Evolutionary conservation across 2,797 vertebrate species (phyloP).

Genomic region (Acipenser ruthenus): DNA sequence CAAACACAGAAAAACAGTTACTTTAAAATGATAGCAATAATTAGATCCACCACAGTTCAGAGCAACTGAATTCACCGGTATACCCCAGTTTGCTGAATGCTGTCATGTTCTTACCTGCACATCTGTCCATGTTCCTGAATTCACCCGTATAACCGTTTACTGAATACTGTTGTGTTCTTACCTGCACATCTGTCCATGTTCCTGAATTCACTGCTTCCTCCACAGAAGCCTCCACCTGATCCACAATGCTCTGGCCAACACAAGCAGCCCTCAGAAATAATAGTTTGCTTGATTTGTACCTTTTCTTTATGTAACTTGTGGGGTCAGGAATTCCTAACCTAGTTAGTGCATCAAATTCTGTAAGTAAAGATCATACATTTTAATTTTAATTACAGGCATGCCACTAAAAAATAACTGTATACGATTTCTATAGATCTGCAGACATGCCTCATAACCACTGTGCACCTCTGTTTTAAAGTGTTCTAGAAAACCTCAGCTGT

Average conservation of each 20-base stretch:
- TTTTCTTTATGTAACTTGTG: constrained; percentile 78
- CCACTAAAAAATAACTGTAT: too few species aligned
- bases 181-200: constrained; percentile 75
- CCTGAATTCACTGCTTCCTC: constrained; percentile 83
- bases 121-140: constrained; percentile 59
- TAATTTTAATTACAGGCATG: background rate
- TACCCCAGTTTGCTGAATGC: too few species aligned
- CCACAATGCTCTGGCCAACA: constrained; percentile 75
- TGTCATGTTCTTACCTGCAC: constrained; percentile 58
- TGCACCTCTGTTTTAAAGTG: too few species aligned
- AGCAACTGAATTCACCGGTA: too few species aligned
- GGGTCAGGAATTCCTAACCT: constrained; percentile 89
- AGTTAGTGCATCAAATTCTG: constrained; percentile 84
- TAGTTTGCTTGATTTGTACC: constrained; percentile 73
- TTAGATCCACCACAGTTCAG: too few species aligned
- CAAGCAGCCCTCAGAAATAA: constrained; percentile 78
- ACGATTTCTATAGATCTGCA: too few species aligned
- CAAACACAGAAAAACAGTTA: too few species aligned
- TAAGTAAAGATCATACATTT: background rate
- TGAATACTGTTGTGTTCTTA: constrained; percentile 30
- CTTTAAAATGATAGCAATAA: too few species aligned
- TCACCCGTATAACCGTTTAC: too few species aligned
- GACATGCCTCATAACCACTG: too few species aligned
- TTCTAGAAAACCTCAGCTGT: too few species aligned
- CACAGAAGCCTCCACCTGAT: constrained; percentile 88